Evolutionary conservation across 2,797 vertebrate genomes (phyloP), one percentile per base, ranked within the genome.

Genomic region (Falco cherrug): DNA sequence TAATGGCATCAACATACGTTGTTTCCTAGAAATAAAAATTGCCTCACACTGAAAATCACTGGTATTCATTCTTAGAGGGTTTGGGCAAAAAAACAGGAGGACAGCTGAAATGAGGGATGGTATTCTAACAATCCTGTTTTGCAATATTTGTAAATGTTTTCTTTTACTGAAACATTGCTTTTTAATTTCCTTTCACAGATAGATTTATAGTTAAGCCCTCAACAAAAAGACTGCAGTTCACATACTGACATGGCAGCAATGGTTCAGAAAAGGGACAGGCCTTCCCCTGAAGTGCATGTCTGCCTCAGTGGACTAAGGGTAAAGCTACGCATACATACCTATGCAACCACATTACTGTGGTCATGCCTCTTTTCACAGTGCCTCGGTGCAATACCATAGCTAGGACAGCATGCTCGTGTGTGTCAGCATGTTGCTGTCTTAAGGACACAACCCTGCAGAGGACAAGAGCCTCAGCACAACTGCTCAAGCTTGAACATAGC

Each of bases 21-120:
- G 47, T 83, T 95, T 95, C 93, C 90, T 75, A 68, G 77, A 95
- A 95, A 90, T 39, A 84, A 88, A 94, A 90, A 77, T 3, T 53
- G 14, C 69, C 29, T 64, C 29, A n/a, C 5, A 9, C 12, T 85
- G 90, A 90, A 95, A 87, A 84, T 74, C 84, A 67, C 70, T 89
- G 13, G 2, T 65, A 37, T 81, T 63, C 81, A 4, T 87, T 89
- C 85, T 93, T 90, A 73, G 56, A 87, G 29, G 12, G 29, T 82
- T 80, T 85, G 28, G 48, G 24, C 0, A 19, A 14, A 1, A 35
- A 39, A 43, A 6, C 7, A 77, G 11, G 11, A 87, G 41, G 24
- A 53, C 17, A 83, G 37, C 6, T 65, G 37, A 95, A 94, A 84
- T 0, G 1, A 13, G 18, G 20, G 8, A 57, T 39, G 33, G 7